These are phyloP conservation scores for Anadara kagoshimensis DNA, from an alignment of 1,140 invertebrate species.

Conservation along the genomic window DNA sequence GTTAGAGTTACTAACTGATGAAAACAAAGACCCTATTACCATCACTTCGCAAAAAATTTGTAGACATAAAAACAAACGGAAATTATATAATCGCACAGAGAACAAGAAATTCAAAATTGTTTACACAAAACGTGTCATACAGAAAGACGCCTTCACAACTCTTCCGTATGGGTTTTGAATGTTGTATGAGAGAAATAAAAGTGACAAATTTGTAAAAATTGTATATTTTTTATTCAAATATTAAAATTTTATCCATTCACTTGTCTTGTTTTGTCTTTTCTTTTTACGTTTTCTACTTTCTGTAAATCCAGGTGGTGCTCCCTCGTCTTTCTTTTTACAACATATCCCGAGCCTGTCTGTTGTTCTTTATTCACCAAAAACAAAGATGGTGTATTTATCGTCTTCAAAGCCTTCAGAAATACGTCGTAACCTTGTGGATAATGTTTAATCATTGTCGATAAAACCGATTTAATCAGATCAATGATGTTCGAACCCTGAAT, in stretches of 20 bases:
- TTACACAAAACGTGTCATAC: slow-evolving; percentile 21
- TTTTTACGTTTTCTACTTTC: too few relatives aligned
- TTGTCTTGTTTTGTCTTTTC: slow-evolving; percentile 11
- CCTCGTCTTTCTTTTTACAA: not conserved
- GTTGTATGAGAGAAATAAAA: slow-evolving; percentile 1
- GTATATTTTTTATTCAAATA: not conserved
- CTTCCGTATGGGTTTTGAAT: slow-evolving; percentile 32
- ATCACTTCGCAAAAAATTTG: slow-evolving; percentile 28
- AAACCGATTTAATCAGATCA: not conserved
- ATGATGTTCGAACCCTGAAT: not conserved
- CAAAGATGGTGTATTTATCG: not conserved
- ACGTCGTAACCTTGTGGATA: too few relatives aligned
- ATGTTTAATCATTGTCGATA: too few relatives aligned
- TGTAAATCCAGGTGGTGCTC: slow-evolving; percentile 12
- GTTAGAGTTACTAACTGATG: not conserved
- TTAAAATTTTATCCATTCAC: slow-evolving; percentile 7
- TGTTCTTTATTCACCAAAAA: not conserved
- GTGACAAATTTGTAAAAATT: not conserved
- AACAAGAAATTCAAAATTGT: slow-evolving; percentile 21
- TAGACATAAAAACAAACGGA: slow-evolving; percentile 16
- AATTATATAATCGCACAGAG: slow-evolving; percentile 9
- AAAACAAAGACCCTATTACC: too few relatives aligned
- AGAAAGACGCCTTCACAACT: slow-evolving; percentile 16
- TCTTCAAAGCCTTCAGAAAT: too few relatives aligned
- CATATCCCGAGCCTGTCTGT: slow-evolving; percentile 9